These are phyloP conservation scores for Chinchilla lanigera DNA, from an alignment of 2,113 vertebrate species.

Conservation along the genomic window DNA sequence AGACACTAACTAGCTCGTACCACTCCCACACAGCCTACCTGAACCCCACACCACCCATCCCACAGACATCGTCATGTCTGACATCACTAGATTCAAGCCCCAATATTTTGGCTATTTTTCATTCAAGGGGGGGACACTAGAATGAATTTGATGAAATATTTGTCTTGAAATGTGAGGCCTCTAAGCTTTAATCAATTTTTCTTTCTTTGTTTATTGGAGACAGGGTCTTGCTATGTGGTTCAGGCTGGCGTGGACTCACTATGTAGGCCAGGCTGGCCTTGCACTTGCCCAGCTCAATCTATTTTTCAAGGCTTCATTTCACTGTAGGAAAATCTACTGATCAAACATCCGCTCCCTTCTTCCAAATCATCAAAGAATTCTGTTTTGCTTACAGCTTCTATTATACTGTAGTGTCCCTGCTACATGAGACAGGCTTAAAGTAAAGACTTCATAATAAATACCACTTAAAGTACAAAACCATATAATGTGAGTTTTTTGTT, in stretches of 20 bases:
- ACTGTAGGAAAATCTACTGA: slow-evolving; percentile 30
- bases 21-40: neutral
- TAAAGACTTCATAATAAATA: neutral
- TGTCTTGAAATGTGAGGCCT: slow-evolving; percentile 24
- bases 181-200: slow-evolving; percentile 10
- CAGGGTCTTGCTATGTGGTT: neutral
- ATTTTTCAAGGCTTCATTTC: slow-evolving; percentile 53
- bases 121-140: neutral
- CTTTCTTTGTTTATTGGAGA: neutral
- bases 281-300: neutral
- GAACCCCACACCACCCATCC: neutral
- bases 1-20: neutral
- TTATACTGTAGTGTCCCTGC: neutral
- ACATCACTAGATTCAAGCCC: neutral
- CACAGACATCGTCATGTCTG: neutral
- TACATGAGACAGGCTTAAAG: neutral
- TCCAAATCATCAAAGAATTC: neutral
- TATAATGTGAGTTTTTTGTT: neutral
- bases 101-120: neutral
- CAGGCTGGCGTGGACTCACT: neutral
- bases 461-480: neutral
- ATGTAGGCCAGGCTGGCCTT: neutral
- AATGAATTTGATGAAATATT: slow-evolving; percentile 32
- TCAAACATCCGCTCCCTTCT: neutral
- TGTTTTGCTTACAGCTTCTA: neutral